phyloP scores from a whole-genome alignment of 2,888 invertebrate species.

The Drosophila hamatofila region DNA sequence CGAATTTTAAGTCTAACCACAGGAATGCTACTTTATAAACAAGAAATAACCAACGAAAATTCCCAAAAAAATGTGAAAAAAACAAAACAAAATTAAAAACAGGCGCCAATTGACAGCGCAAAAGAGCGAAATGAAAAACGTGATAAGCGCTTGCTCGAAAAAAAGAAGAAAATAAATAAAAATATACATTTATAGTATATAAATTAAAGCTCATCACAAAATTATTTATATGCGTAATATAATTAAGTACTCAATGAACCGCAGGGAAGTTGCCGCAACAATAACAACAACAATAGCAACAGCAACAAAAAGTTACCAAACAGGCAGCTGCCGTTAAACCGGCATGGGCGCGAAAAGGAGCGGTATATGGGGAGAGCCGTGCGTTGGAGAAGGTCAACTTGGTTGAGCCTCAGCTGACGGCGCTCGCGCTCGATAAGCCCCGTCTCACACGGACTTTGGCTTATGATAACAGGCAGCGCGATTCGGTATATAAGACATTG shows the following conservation, averaged over 20 bases:
- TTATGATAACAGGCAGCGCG: conserved; percentile 59
- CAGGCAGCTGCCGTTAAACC: conserved; percentile 66
- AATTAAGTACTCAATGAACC: conserved; percentile 81
- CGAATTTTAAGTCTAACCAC: conserved; percentile 3
- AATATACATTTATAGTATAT: conserved; percentile 13
- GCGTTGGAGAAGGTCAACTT: conserved; percentile 67
- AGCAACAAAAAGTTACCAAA: conserved; percentile 56
- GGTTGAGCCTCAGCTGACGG: conserved; percentile 12
- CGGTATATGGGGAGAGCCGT: conserved; percentile 24
- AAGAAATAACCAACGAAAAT: conserved; percentile 39
- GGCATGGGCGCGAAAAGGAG: conserved; percentile 59
- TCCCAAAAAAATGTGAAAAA: conserved; percentile 28
- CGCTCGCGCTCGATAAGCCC: conserved; percentile 65
- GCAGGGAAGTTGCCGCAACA: conserved; percentile 64
- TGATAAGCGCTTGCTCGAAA: conserved; percentile 50
- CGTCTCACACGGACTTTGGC: conserved; percentile 46
- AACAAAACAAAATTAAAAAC: conserved; percentile 36
- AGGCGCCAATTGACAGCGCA: conserved; percentile 40
- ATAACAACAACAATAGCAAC: conserved; percentile 12
- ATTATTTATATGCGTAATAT: conserved; percentile 48
- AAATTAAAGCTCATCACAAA: conserved; percentile 47
- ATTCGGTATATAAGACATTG: conserved; percentile 74
- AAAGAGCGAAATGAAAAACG: conserved; percentile 48
- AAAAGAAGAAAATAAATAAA: conserved; percentile 2
- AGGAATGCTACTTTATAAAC: conserved; percentile 44